Percentiles rank a stretch among this genome's conserved stretches.
Evolutionary conservation across 2,113 vertebrate species (phyloP).

Genomic region (Poicephalus gulielmi): DNA sequence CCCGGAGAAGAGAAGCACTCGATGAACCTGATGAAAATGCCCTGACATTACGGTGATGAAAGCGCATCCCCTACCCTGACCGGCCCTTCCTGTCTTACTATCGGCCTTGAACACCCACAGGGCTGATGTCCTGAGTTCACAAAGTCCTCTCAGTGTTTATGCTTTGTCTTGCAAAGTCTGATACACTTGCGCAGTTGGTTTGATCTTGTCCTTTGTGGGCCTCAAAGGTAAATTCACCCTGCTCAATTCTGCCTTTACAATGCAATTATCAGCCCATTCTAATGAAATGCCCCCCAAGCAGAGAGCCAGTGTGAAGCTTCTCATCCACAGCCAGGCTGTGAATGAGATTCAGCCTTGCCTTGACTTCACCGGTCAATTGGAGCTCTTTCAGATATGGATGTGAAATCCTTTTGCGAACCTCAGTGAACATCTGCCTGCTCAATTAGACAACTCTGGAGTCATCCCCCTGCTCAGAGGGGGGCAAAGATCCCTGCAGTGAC

Average conservation of each 20-base stretch:
- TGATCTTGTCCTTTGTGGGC: not conserved
- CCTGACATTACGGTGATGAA: not conserved
- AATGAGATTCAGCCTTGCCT: not conserved
- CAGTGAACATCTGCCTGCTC: not conserved
- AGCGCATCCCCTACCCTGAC: not conserved
- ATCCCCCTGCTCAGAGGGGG: not conserved
- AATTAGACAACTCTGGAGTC: not conserved
- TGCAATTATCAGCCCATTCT: not conserved
- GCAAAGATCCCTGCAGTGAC: not conserved
- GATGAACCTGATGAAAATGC: not conserved
- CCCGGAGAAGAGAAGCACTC: not conserved
- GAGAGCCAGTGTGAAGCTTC: not conserved
- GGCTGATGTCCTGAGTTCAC: not conserved
- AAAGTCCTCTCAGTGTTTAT: not conserved
- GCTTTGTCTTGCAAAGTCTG: not conserved
- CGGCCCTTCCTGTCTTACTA: not conserved
- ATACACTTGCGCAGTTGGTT: not conserved
- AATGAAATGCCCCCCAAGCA: constrained; percentile 20
- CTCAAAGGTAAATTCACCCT: not conserved
- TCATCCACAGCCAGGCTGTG: not conserved
- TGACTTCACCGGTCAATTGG: not conserved
- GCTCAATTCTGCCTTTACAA: not conserved
- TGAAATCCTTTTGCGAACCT: not conserved
- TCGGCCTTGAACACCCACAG: fast-evolving
- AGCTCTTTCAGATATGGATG: not conserved